Conservation (phyloP, 2,797 vertebrate genomes). For the Mormyrops boulengeri region DNA sequence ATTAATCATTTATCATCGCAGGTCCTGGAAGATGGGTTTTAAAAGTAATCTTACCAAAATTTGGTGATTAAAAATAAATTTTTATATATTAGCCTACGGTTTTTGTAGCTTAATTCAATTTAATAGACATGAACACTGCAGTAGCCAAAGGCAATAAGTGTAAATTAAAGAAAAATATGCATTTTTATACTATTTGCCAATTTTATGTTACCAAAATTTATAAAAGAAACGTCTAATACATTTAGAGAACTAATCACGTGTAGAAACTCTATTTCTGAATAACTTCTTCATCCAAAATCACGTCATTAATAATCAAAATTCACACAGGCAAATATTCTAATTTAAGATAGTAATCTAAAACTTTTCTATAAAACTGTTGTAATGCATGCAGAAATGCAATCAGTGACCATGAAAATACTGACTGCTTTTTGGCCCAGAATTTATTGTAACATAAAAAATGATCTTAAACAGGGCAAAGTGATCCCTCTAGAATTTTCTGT, state of each 20-base stretch:
- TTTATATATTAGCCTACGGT: neutral
- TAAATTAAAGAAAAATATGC: neutral
- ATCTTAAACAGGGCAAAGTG: neutral
- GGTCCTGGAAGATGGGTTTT: neutral
- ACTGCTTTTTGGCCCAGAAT: neutral
- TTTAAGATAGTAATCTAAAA: neutral
- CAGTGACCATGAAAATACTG: neutral
- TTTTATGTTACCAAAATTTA: neutral
- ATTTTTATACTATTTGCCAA: neutral
- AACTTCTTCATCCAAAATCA: neutral
- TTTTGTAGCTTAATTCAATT: neutral
- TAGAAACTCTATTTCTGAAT: neutral
- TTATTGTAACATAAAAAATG: neutral
- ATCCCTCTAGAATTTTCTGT: neutral
- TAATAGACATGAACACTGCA: neutral
- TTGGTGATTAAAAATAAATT: neutral
- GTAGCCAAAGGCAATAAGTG: neutral
- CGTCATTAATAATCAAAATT: neutral
- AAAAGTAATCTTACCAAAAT: neutral
- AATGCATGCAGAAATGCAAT: neutral
- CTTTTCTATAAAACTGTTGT: neutral
- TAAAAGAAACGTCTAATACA: neutral
- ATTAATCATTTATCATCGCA: neutral
- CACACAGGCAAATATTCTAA: neutral
- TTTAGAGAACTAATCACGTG: neutral